phyloP scores from a whole-genome alignment of 2,888 invertebrate species.

The Drymonia ruficornis region DNA sequence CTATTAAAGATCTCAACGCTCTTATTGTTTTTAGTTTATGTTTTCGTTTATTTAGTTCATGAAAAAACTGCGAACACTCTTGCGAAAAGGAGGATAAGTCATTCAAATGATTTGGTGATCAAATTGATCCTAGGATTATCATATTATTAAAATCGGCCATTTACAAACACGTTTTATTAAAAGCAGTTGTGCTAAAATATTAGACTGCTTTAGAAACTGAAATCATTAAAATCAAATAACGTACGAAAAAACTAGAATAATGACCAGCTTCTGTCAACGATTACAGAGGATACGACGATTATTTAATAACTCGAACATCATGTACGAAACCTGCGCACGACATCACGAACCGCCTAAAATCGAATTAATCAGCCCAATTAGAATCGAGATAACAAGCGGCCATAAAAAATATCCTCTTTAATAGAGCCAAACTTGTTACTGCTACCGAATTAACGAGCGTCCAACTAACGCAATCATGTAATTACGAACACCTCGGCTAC shows the following conservation, averaged over 20 bases:
- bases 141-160: no score
- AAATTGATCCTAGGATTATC: no score
- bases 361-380: conserved; percentile 55
- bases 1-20: no score
- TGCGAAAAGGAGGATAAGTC: no score
- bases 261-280: not conserved
- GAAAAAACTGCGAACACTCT: no score
- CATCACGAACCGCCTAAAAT: conserved; percentile 38
- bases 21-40: no score
- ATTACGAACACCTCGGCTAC: conserved; percentile 63
- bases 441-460: conserved; percentile 79
- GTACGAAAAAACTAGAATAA: not conserved
- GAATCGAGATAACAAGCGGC: conserved; percentile 60
- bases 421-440: conserved; percentile 70
- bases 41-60: no score
- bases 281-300: not conserved
- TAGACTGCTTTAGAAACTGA: not conserved
- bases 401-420: conserved; percentile 70
- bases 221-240: not conserved
- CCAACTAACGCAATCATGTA: conserved; percentile 68
- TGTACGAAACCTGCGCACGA: conserved; percentile 33
- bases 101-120: no score
- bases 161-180: no score
- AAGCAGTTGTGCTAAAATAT: no score
- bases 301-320: conserved; percentile 23